These are phyloP conservation scores for Bactericera cockerelli DNA, from an alignment of 1,140 invertebrate species.

Conservation along the genomic window DNA sequence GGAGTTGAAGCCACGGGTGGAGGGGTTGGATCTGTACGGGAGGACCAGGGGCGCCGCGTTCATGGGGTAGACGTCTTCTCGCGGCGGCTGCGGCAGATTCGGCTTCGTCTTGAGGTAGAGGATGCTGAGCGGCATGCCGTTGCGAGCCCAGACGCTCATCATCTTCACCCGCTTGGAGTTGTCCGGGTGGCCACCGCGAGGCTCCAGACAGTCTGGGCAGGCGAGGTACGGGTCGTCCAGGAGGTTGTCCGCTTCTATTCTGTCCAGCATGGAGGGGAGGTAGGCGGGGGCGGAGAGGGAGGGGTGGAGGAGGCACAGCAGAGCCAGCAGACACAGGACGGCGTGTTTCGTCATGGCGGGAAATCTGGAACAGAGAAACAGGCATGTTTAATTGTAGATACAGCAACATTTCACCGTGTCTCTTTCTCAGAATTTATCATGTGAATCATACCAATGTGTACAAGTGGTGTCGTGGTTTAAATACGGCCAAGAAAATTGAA, in stretches of 20 bases:
- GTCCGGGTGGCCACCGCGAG: background rate
- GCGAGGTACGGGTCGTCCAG: background rate
- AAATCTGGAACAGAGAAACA: no score
- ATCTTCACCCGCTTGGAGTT: background rate
- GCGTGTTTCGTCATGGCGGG: no score
- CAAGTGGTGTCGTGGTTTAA: no score
- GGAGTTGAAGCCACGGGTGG: conserved; percentile 13
- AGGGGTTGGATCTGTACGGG: background rate
- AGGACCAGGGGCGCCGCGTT: conserved; percentile 6
- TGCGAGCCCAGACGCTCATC: conserved; percentile 24
- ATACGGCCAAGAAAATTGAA: no score
- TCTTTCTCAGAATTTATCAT: no score
- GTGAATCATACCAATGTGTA: no score
- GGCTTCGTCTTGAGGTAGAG: conserved; percentile 27
- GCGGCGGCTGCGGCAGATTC: background rate
- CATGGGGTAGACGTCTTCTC: conserved; percentile 7
- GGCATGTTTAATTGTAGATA: no score
- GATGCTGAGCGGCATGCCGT: conserved; percentile 34
- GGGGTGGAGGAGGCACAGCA: no score
- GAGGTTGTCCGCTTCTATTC: background rate
- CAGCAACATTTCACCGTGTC: no score
- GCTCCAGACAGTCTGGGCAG: background rate
- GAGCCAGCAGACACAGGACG: no score
- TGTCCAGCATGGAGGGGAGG: background rate
- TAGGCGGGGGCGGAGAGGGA: background rate